Evolutionary conservation across 2,113 vertebrate genomes (phyloP).

Genomic region (Chloebia gouldiae): DNA sequence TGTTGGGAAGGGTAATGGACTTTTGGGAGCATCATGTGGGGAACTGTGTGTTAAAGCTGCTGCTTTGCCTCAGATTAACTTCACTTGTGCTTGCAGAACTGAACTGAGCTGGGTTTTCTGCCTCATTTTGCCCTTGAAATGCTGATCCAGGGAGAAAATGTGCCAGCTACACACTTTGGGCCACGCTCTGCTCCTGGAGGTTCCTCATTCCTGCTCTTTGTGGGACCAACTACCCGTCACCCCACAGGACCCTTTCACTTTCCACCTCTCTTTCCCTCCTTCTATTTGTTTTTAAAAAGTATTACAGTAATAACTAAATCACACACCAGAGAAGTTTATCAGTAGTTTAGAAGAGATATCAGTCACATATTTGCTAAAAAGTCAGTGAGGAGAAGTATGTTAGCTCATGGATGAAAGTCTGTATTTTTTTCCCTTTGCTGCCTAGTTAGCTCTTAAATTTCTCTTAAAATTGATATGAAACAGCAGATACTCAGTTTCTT

Average conservation of each 20-base stretch:
- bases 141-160: not conserved
- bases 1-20: rapidly evolving
- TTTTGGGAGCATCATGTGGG: not conserved
- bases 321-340: not conserved
- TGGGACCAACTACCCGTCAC: not conserved
- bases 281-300: not conserved
- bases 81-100: not conserved
- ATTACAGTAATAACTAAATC: not conserved
- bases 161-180: not conserved
- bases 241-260: not conserved
- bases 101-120: not conserved
- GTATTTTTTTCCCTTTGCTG: not conserved
- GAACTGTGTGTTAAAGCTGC: not conserved
- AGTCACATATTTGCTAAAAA: not conserved
- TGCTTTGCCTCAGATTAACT: not conserved
- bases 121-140: not conserved
- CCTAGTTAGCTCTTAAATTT: not conserved
- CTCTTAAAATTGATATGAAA: not conserved
- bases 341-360: not conserved
- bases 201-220: not conserved
- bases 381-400: not conserved
- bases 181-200: not conserved
- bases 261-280: not conserved
- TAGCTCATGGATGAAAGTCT: not conserved
- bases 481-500: not conserved